Evolutionary conservation across 2,797 vertebrate species (phyloP), one percentile per base, ranked within the genome.

Genomic region (Hypotaenidia philippensis): DNA sequence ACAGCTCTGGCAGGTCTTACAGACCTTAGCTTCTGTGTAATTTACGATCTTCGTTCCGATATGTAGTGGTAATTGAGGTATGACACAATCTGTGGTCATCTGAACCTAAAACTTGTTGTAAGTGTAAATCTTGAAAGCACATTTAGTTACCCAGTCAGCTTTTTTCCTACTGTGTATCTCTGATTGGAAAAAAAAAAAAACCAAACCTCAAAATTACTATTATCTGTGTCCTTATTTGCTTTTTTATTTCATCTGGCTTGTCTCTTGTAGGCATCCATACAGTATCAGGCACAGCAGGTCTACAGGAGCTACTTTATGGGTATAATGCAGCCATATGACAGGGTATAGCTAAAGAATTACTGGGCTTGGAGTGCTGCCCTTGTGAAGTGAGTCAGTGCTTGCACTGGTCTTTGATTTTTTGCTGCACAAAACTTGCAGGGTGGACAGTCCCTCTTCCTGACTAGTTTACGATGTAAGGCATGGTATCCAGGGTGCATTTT

Each of bases 101-200:
- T 86, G 74, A 89, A 53, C 70, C 27, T 55, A 79, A 88, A 94
- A 84, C 56, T 40, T 84, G 29, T 16, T 71, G 3, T 50, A 72
- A 55, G n/a, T 66, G 90, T 49, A 78, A 63, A 84, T 84, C 52
- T 84, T 49, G 79, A 41, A 84, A 70, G 14, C 14, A 0, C 77
- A 31, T 79, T 72, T 70, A 52, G n/a, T 41, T 66, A 81, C 25
- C 29, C 23, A 36, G 50, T 44, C 10, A 56, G 50, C 47, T 31
- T 74, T 34, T 76, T 89, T 80, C 38, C 34, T 72, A 68, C 38
- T 90, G 10, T 47, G 22, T 63, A 47, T 5, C 13, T 31, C 57
- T 53, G 0, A 5, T 32, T 41, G 23, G 6, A 2, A 1, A 8
- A 18, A 36, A 2, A 1, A 8, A 18, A 32, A 17, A 27, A 25